A percentile compares a stretch with the other conserved stretches of the same genome.
phyloP scores from a whole-genome alignment of 2,797 vertebrate genomes.

The Micrastur ruficollis region DNA sequence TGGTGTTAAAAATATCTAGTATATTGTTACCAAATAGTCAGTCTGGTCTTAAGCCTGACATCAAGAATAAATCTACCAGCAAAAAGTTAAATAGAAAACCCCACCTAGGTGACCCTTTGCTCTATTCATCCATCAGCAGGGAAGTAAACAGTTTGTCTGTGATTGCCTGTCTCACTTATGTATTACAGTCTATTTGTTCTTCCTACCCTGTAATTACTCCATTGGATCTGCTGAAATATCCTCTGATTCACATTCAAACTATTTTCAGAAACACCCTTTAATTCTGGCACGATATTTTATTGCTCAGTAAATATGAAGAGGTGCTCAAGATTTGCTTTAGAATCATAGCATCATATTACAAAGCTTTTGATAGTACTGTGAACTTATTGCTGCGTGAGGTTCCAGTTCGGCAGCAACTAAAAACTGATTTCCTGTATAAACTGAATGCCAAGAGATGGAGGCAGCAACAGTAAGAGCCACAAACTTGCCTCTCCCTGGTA shows the following conservation, averaged over 20 bases:
- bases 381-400: not conserved
- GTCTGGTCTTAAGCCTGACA: not conserved
- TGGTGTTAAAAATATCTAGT: not conserved
- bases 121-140: conserved; percentile 1
- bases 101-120: conserved; percentile 10
- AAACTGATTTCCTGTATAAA: not conserved
- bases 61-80: not conserved
- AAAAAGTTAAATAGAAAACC: not conserved
- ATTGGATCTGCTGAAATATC: conserved; percentile 45
- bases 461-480: not conserved
- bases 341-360: not conserved
- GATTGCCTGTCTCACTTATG: conserved; percentile 51
- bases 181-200: conserved; percentile 54
- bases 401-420: not conserved
- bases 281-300: conserved; percentile 14
- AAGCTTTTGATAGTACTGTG: not conserved
- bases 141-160: conserved; percentile 47
- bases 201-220: conserved; percentile 51
- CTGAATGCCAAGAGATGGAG: not conserved
- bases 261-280: conserved; percentile 52
- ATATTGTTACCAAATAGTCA: not conserved
- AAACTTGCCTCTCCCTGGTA: not conserved
- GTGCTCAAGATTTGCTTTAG: conserved; percentile 9
- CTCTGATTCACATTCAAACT: conserved; percentile 54
- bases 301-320: conserved; percentile 37